Conservation (phyloP, 2,113 vertebrate genomes). For the Scophthalmus maximus region DNA sequence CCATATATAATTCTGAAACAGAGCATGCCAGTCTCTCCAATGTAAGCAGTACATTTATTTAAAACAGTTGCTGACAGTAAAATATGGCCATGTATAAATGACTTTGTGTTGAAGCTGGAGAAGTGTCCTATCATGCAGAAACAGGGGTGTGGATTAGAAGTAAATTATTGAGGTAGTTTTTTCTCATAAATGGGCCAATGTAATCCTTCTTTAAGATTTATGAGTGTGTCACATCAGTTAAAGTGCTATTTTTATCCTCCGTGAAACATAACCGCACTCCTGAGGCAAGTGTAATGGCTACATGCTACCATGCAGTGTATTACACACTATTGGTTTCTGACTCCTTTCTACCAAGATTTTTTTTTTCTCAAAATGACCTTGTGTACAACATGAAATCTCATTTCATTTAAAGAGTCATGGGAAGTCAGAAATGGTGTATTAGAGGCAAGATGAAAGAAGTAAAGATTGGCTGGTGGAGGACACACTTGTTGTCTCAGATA, state of each 20-base stretch:
- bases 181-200: conserved; percentile 43
- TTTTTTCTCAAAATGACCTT: neutral
- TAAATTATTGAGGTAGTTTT: conserved; percentile 59
- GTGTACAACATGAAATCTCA: neutral
- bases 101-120: conserved; percentile 30
- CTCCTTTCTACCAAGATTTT: neutral
- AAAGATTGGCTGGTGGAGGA: neutral
- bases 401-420: neutral
- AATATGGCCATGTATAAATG: conserved; percentile 41
- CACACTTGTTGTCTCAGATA: neutral
- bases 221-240: conserved; percentile 36
- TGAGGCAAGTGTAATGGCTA: conserved; percentile 8
- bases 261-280: conserved; percentile 15
- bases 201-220: conserved; percentile 60
- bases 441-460: neutral
- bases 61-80: conserved; percentile 53
- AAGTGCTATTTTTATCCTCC: conserved; percentile 26
- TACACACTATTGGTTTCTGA: neutral
- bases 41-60: conserved; percentile 5
- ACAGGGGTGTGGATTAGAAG: conserved; percentile 58
- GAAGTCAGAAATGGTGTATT: neutral
- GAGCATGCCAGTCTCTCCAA: neutral
- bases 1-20: conserved; percentile 1
- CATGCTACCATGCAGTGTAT: neutral
- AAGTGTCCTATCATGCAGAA: conserved; percentile 59